A percentile compares a stretch with the other conserved stretches of the same genome.
Conservation (phyloP, 2,888 invertebrate species). For the Calameuta idolon region DNA sequence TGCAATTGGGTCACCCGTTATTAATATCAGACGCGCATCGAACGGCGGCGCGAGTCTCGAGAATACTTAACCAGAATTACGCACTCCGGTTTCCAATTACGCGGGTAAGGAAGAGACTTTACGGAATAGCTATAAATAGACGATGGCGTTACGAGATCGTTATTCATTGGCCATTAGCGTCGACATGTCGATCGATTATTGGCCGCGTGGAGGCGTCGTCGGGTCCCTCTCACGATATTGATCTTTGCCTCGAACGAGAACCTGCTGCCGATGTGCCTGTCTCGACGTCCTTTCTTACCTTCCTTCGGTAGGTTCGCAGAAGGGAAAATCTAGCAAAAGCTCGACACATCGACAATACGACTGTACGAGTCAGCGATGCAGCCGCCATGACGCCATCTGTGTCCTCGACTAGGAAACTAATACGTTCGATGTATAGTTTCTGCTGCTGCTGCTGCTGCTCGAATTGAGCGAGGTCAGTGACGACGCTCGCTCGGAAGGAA, state of each 20-base stretch:
- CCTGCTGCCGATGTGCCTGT: no score
- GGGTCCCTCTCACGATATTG: neutral
- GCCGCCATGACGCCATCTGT: neutral
- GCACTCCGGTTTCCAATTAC: neutral
- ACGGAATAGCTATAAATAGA: conserved; percentile 3
- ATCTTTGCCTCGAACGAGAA: neutral
- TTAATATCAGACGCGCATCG: neutral
- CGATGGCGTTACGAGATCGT: neutral
- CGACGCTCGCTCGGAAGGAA: neutral
- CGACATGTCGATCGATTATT: neutral
- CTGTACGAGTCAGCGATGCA: no score
- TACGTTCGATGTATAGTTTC: neutral
- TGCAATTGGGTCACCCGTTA: neutral
- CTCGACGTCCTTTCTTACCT: no score
- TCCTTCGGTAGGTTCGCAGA: neutral
- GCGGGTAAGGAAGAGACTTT: neutral
- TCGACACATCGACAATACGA: neutral
- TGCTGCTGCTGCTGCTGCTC: neutral
- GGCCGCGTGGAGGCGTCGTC: neutral
- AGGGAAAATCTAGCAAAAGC: neutral
- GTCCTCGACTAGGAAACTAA: neutral
- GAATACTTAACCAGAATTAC: neutral
- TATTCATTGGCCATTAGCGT: neutral
- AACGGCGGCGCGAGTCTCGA: neutral
- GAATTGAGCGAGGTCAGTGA: neutral